phyloP scores from a whole-genome alignment of 37 sponge, comb jelly and placozoan genomes.

The Amphimedon queenslandica region DNA sequence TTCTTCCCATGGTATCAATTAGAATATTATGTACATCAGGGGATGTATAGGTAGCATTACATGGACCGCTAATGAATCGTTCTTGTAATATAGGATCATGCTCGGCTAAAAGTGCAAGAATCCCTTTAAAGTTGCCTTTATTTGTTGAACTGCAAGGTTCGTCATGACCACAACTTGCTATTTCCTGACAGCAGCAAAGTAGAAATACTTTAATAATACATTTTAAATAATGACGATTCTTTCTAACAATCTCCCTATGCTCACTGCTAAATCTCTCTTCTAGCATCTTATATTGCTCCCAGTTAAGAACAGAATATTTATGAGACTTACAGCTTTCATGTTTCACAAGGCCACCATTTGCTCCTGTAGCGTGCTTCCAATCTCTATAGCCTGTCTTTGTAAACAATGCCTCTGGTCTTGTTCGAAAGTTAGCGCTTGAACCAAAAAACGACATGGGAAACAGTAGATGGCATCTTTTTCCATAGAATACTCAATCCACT shows the following conservation, averaged over 20 bases:
- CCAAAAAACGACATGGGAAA: slow-evolving; percentile 28
- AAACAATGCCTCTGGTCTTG: too few relatives aligned
- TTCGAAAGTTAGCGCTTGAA: slow-evolving; percentile 16
- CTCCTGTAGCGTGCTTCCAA: too few relatives aligned
- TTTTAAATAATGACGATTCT: slow-evolving; percentile 59
- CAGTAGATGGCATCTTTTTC: slow-evolving; percentile 51
- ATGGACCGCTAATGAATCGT: slow-evolving; percentile 32
- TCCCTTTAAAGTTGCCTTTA: slow-evolving; percentile 51
- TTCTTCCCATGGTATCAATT: slow-evolving; percentile 52
- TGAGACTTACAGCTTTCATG: slow-evolving; percentile 28
- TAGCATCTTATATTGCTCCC: slow-evolving; percentile 26
- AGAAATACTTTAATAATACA: slow-evolving; percentile 49
- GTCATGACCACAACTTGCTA: slow-evolving; percentile 54
- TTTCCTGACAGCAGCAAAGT: slow-evolving; percentile 58
- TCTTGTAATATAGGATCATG: neutral
- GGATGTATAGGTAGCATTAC: slow-evolving; percentile 67
- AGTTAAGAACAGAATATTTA: slow-evolving; percentile 31
- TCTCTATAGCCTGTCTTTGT: too few relatives aligned
- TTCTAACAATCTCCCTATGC: slow-evolving; percentile 19
- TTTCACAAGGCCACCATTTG: too few relatives aligned
- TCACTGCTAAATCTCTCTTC: slow-evolving; percentile 23
- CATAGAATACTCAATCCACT: slow-evolving; percentile 50
- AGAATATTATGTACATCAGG: slow-evolving; percentile 62
- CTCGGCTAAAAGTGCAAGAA: neutral
- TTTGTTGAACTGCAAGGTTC: slow-evolving; percentile 50